Evolutionary conservation across 2,797 vertebrate genomes (phyloP).

Genomic region (Scomberomorus guttatus): DNA sequence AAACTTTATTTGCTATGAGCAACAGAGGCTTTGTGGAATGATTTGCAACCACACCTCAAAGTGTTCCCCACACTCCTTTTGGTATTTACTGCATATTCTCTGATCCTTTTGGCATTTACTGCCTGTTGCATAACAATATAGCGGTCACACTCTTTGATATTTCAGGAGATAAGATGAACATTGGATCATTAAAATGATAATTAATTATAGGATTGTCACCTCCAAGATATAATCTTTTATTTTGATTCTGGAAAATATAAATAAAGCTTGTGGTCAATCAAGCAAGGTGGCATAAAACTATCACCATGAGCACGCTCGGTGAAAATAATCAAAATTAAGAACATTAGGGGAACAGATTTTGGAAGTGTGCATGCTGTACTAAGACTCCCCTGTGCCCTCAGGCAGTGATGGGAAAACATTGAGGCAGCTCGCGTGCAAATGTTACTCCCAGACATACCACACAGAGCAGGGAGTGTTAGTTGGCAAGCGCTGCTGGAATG

Average conservation of each 20-base stretch:
- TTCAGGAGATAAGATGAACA: not conserved
- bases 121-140: slow-evolving; percentile 41
- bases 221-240: not conserved
- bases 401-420: slow-evolving; percentile 48
- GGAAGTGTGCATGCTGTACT: slow-evolving; percentile 18
- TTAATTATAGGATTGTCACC: slow-evolving; percentile 1
- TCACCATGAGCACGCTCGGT: not conserved
- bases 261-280: too few relatives aligned
- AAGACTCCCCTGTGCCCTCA: slow-evolving; percentile 21
- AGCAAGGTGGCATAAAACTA: slow-evolving; percentile 11
- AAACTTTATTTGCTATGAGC: slow-evolving; percentile 59
- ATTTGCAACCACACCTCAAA: slow-evolving; percentile 65
- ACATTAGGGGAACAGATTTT: slow-evolving; percentile 6
- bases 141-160: not conserved
- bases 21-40: slow-evolving; percentile 45
- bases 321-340: slow-evolving; percentile 13
- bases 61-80: slow-evolving; percentile 38
- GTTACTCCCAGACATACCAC: slow-evolving; percentile 63
- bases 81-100: slow-evolving; percentile 15
- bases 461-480: slow-evolving; percentile 64
- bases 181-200: slow-evolving; percentile 6
- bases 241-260: slow-evolving; percentile 14
- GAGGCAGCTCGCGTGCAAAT: slow-evolving; percentile 61
- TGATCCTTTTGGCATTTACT: slow-evolving; percentile 24
- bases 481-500: slow-evolving; percentile 72